These are phyloP conservation scores for Holacanthella duospinosa DNA, from an alignment of 2,888 invertebrate species.

Conservation along the genomic window DNA sequence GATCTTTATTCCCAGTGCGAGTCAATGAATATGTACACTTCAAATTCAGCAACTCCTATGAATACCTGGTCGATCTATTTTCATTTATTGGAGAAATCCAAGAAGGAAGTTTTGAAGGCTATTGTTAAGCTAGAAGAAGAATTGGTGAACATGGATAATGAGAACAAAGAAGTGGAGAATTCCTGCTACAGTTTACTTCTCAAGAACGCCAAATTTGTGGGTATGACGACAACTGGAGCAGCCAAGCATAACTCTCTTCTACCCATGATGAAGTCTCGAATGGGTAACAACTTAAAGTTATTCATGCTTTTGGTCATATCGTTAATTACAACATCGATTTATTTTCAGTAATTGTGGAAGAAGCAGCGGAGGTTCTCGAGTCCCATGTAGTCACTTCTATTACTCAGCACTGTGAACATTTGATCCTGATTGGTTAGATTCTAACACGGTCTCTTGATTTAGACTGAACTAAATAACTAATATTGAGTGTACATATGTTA, in stretches of 20 bases:
- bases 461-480: too few relatives aligned
- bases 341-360: slow-evolving; percentile 61
- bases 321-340: too few relatives aligned
- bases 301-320: too few relatives aligned
- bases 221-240: slow-evolving; percentile 65
- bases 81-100: slow-evolving; percentile 21
- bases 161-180: slow-evolving; percentile 11
- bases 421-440: too few relatives aligned
- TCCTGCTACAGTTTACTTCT: slow-evolving; percentile 22
- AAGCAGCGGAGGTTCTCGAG: slow-evolving; percentile 79
- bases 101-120: slow-evolving; percentile 35
- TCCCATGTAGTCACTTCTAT: slow-evolving; percentile 67
- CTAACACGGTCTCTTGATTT: slow-evolving; percentile 6
- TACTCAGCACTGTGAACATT: slow-evolving; percentile 60
- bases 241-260: slow-evolving; percentile 56
- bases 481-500: too few relatives aligned
- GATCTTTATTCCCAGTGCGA: too few relatives aligned
- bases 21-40: not conserved
- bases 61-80: slow-evolving; percentile 29
- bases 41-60: not conserved
- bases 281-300: slow-evolving; percentile 47
- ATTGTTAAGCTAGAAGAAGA: slow-evolving; percentile 46
- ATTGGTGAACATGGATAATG: slow-evolving; percentile 43
- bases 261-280: slow-evolving; percentile 51
- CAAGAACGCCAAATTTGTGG: slow-evolving; percentile 46